Conservation (phyloP, 92 coral and sea anemone genomes). For the Phymanthus crucifer region DNA sequence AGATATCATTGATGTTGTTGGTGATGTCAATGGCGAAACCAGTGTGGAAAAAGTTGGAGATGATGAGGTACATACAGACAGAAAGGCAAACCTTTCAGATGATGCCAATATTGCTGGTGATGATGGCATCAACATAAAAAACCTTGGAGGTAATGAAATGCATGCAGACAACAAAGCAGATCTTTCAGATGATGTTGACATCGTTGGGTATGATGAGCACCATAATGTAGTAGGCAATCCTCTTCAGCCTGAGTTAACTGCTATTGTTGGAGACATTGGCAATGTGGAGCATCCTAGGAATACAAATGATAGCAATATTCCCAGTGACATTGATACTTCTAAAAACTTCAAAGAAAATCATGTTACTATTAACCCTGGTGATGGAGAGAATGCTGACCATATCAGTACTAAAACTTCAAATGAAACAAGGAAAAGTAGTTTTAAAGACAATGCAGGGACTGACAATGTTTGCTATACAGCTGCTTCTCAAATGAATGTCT, state of each 20-base stretch:
- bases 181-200: background rate
- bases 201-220: background rate
- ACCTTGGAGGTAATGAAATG: background rate
- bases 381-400: background rate
- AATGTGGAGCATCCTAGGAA: background rate
- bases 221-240: background rate
- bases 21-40: too few species aligned
- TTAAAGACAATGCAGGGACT: background rate
- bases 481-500: background rate
- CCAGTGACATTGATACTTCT: too few species aligned
- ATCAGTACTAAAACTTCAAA: background rate
- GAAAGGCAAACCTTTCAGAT: background rate
- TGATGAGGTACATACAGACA: too few species aligned
- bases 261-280: background rate
- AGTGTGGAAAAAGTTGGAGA: too few species aligned
- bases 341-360: background rate
- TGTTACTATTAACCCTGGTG: background rate
- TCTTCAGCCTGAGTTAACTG: background rate
- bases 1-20: background rate
- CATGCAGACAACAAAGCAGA: background rate
- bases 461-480: background rate
- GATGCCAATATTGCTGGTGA: background rate
- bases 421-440: background rate
- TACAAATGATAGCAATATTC: background rate
- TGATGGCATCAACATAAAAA: background rate